phyloP scores from a whole-genome alignment of 2,113 vertebrate genomes.

The Rafetus swinhoei region DNA sequence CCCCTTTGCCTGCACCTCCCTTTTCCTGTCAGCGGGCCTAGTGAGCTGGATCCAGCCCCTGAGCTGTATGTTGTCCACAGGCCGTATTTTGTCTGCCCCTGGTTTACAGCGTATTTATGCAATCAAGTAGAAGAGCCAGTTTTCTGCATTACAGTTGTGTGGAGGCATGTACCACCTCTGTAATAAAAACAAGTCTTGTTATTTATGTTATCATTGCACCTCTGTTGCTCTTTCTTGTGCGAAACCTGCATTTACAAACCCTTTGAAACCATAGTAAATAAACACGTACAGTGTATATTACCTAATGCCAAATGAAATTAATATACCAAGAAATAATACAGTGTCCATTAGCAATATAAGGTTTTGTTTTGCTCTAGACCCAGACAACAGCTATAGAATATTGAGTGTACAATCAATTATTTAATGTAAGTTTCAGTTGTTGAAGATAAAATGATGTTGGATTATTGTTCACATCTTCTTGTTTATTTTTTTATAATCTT shows the following conservation, averaged over 20 bases:
- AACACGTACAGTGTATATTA: accelerated
- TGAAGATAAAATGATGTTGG: too few species aligned
- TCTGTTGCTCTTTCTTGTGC: neutral
- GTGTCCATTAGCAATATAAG: neutral
- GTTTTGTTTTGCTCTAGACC: neutral
- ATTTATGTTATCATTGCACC: neutral
- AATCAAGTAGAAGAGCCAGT: neutral
- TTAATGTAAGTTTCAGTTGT: too few species aligned
- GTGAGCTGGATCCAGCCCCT: too few species aligned
- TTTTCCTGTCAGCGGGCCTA: too few species aligned
- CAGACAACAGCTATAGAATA: neutral
- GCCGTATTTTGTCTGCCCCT: too few species aligned
- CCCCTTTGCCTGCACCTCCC: too few species aligned
- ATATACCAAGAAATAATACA: neutral
- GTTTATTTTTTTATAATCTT: too few species aligned
- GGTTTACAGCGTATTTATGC: neutral
- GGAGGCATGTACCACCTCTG: accelerated
- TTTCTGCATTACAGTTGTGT: neutral
- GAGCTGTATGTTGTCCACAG: too few species aligned
- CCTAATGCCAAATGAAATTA: accelerated
- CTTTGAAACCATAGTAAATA: neutral
- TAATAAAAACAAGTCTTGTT: neutral
- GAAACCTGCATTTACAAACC: neutral
- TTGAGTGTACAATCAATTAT: neutral
- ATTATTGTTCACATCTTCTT: too few species aligned